phyloP scores from a whole-genome alignment of 2,113 vertebrate species.

The human (Homo sapiens) region GRCh38 chr3:86127501-86128000 shows the following conservation, averaged over 20 bases:
- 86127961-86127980: background rate
- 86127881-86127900: background rate
- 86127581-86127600: background rate
- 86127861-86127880: background rate
- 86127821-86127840: background rate
- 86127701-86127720: background rate
- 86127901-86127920: background rate
- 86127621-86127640: background rate
- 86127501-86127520: background rate
- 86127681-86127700: background rate
- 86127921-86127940: background rate
- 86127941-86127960: background rate
- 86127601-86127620: background rate
- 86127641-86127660: background rate
- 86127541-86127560: background rate
- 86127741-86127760: background rate
- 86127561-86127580: background rate
- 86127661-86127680: background rate
- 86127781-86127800: no score
- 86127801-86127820: no score
- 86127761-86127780: background rate
- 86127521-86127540: background rate
- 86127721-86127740: background rate
- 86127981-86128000: background rate
- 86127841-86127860: background rate